A percentile compares a stretch with the other conserved stretches of the same genome.
These are phyloP conservation scores for Acanthisitta chloris DNA, from an alignment of 2,113 vertebrate species.

Conservation along the genomic window DNA sequence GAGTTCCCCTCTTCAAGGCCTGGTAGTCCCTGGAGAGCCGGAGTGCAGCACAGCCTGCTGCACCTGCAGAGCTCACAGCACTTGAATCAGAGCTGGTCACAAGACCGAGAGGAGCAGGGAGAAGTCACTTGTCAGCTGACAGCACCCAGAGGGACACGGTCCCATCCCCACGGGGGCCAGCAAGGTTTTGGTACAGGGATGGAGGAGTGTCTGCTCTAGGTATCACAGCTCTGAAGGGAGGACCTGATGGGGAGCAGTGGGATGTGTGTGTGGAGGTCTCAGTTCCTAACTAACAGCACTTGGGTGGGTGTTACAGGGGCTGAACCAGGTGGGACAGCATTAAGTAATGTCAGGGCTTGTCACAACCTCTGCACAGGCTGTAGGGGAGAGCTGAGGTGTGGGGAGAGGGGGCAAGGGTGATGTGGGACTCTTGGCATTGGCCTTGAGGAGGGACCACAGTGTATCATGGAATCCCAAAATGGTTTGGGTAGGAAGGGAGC, in stretches of 20 bases:
- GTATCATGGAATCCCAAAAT: neutral
- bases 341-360: neutral
- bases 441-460: neutral
- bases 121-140: neutral
- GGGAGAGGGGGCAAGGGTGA: neutral
- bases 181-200: neutral
- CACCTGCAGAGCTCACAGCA: neutral
- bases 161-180: accelerated
- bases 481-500: neutral
- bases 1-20: neutral
- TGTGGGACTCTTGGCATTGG: accelerated
- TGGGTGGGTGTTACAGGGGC: accelerated
- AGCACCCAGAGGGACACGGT: neutral
- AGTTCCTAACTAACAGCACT: accelerated
- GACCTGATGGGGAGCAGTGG: accelerated
- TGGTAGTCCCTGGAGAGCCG: neutral
- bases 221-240: neutral
- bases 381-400: neutral
- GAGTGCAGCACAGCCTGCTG: accelerated
- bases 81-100: neutral
- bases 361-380: neutral
- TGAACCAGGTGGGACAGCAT: accelerated
- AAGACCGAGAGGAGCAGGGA: neutral
- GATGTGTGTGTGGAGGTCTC: neutral
- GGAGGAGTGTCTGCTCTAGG: neutral